These are phyloP conservation scores for Phymatocera aterrima DNA, from an alignment of 2,888 invertebrate species.

Conservation along the genomic window DNA sequence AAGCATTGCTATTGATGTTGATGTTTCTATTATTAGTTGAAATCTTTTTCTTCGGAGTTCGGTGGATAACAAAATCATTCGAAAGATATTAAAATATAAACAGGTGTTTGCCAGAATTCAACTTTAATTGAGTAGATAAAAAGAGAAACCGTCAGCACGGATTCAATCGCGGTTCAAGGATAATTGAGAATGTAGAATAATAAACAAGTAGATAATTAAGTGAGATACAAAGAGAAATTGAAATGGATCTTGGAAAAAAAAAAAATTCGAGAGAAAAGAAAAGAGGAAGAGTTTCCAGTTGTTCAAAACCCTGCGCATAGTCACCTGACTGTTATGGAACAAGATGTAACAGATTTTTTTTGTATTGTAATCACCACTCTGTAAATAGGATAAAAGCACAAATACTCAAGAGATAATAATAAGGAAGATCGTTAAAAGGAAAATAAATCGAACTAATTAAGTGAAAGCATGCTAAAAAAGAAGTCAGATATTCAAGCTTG, in stretches of 20 bases:
- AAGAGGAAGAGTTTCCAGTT: constrained; percentile 4
- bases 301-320: constrained; percentile 14
- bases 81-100: background rate
- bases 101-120: constrained; percentile 34
- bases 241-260: background rate
- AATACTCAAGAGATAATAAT: constrained; percentile 40
- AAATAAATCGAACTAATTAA: constrained; percentile 34
- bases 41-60: background rate
- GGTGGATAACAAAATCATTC: background rate
- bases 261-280: background rate
- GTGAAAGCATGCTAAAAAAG: constrained; percentile 39
- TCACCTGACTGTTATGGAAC: constrained; percentile 38
- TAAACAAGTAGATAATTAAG: background rate
- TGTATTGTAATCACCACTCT: constrained; percentile 31
- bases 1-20: background rate
- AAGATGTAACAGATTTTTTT: constrained; percentile 32
- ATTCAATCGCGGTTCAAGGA: background rate
- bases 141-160: background rate
- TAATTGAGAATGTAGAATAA: background rate
- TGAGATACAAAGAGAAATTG: background rate
- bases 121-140: constrained; percentile 29
- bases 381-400: constrained; percentile 41
- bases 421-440: constrained; percentile 26
- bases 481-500: constrained; percentile 31
- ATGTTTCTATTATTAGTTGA: background rate